Evolutionary conservation across 2,888 invertebrate genomes (phyloP).

Genomic region (Pseudoips prasinana): DNA sequence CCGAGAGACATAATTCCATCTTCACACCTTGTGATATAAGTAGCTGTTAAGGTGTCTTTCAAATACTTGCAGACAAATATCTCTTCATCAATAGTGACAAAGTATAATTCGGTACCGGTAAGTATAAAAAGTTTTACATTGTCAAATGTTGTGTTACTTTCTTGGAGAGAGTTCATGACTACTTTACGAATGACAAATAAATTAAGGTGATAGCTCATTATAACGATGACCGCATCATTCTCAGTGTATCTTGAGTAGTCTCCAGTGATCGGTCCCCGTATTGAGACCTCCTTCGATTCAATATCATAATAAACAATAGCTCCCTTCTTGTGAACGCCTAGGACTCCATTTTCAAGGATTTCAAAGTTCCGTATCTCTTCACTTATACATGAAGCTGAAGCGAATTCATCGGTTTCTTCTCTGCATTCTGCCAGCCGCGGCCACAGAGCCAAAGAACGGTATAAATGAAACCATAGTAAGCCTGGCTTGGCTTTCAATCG

Average conservation of each 20-base stretch:
- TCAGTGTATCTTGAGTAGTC: constrained; percentile 52
- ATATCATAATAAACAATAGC: constrained; percentile 54
- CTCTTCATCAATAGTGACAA: constrained; percentile 44
- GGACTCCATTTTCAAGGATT: constrained; percentile 43
- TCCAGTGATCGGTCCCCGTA: constrained; percentile 38
- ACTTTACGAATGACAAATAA: constrained; percentile 45
- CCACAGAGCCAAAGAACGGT: constrained; percentile 60
- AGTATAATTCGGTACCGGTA: constrained; percentile 40
- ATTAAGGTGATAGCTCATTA: constrained; percentile 40
- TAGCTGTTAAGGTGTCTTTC: constrained; percentile 15
- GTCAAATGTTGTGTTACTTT: constrained; percentile 32
- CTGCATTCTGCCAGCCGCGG: constrained; percentile 38
- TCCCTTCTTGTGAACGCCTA: constrained; percentile 52
- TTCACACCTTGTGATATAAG: constrained; percentile 25
- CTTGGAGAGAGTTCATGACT: constrained; percentile 17
- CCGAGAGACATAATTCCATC: constrained; percentile 51
- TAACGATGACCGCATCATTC: constrained; percentile 41
- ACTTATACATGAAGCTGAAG: constrained; percentile 38
- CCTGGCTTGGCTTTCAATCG: constrained; percentile 38
- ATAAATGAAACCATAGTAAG: constrained; percentile 52
- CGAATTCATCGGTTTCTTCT: constrained; percentile 56
- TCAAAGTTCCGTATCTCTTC: constrained; percentile 53
- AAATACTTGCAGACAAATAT: constrained; percentile 39
- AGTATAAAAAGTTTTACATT: constrained; percentile 49
- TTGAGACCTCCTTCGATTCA: constrained; percentile 37